Evolutionary conservation across 2,888 invertebrate genomes (phyloP), one percentile per base, ranked within the genome.

Genomic region (Chloroclystis v-ata): DNA sequence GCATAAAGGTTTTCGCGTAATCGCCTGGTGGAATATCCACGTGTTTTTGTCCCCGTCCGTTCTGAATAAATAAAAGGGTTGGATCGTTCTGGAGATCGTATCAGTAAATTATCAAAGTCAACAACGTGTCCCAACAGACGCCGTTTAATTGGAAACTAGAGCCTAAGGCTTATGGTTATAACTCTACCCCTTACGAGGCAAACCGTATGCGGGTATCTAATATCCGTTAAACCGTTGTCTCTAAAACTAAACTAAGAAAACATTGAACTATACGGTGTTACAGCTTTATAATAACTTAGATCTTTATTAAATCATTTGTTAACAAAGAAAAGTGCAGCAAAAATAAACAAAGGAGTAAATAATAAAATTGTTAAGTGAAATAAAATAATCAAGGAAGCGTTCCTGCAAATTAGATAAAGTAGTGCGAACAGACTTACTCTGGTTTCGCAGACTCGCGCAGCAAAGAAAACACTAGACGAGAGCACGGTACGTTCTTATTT

Each of bases 391-490:
- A 42, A 35, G 39, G 14, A 46, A 38, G 49, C 16, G 28, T 35
- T 42, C 28, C 29, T 41, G 25, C 33, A 50, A 46, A 50, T 43
- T 50, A 46, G 30, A 30, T 50, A 38, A 50, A 38, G 38, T 42
- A 46, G 42, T 44, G 39, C 30, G 29, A 39, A 47, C 43, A 43
- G 10, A 46, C 50, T 50, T 39, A 50, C 50, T 50, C 41, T 30
- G 33, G 33, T 33, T 42, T 35, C 14, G 45, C 37, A 42, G 42
- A 38, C 43, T 35, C 42, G 33, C 14, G 46, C 37, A 38, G 38
- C 24, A 28, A 37, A 35, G 32, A 26, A 40, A 49, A 49, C 45
- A 38, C 41, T 30, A 33, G 38, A 20, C 46, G 2, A 16, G 33
- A 43, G 12, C 39, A 16, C 33, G 28, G 29, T 43, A 32, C 47